These are phyloP conservation scores for Norana najaformis DNA, from an alignment of 2,888 invertebrate species.

Conservation along the genomic window DNA sequence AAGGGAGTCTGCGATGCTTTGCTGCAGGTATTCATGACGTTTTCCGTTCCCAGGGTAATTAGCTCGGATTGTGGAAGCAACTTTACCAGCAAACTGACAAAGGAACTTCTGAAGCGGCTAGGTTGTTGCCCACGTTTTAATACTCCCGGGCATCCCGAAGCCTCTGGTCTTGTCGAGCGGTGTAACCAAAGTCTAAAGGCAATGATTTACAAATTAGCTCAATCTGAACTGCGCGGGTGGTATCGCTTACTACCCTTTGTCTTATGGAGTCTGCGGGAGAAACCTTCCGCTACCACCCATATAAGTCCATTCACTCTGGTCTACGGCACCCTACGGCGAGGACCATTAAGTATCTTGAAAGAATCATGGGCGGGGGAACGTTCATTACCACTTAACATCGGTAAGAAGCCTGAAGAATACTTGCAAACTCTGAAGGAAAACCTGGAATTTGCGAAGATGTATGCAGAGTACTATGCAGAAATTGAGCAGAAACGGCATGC, in stretches of 20 bases:
- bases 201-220: not conserved
- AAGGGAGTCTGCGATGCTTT: not conserved
- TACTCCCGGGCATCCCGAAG: not conserved
- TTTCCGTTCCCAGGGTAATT: not conserved
- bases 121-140: not conserved
- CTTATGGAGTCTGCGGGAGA: not conserved
- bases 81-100: not conserved
- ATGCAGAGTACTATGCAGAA: not conserved
- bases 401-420: too few relatives aligned
- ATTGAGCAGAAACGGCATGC: not conserved
- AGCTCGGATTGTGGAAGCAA: not conserved
- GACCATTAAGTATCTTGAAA: too few relatives aligned
- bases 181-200: not conserved
- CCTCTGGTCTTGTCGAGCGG: too few relatives aligned
- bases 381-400: too few relatives aligned
- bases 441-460: not conserved
- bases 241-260: not conserved
- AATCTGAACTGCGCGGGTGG: not conserved
- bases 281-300: not conserved
- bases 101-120: not conserved
- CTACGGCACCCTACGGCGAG: not conserved
- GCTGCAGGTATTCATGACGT: not conserved
- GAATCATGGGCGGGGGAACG: too few relatives aligned
- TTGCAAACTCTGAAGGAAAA: too few relatives aligned
- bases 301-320: not conserved